phyloP scores from a whole-genome alignment of 1,140 invertebrate species.

The Neodiprion pinetum region DNA sequence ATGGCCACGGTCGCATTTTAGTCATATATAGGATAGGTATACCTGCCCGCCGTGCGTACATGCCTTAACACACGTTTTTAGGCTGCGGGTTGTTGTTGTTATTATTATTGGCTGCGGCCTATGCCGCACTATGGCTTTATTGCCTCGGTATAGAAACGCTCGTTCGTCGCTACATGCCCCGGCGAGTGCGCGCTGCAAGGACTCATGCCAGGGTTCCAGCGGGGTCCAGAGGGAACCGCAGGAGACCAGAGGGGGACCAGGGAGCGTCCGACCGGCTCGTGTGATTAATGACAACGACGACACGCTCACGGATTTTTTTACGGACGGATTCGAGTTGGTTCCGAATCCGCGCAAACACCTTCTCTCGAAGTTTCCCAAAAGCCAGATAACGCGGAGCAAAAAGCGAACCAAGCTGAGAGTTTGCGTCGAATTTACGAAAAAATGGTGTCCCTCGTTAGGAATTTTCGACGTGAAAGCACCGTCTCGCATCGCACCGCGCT shows the following conservation, averaged over 20 bases:
- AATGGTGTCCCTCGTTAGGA: too few relatives aligned
- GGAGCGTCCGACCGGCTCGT: constrained; percentile 31
- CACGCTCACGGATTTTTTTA: constrained; percentile 36
- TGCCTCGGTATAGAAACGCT: constrained; percentile 27
- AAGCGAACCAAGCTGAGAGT: too few relatives aligned
- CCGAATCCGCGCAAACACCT: constrained; percentile 35
- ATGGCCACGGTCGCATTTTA: constrained; percentile 39
- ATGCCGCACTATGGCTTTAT: constrained; percentile 49
- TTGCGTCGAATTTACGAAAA: too few relatives aligned
- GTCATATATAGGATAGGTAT: constrained; percentile 31
- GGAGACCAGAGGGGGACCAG: constrained; percentile 28
- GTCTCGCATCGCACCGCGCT: too few relatives aligned
- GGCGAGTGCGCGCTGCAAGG: constrained; percentile 33
- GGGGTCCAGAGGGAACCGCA: constrained; percentile 12
- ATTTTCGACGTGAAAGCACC: too few relatives aligned
- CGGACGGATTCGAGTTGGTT: constrained; percentile 36
- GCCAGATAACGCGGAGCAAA: too few relatives aligned
- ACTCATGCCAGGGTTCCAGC: not conserved
- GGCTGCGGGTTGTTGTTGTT: constrained; percentile 44
- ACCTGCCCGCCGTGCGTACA: constrained; percentile 27
- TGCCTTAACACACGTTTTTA: constrained; percentile 10
- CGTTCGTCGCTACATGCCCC: constrained; percentile 18
- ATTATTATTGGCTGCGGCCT: constrained; percentile 51
- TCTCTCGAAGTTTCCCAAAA: too few relatives aligned
- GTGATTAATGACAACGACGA: constrained; percentile 51